Conservation (phyloP, 2,888 invertebrate species). For the Dasysyrphus albostriatus region DNA sequence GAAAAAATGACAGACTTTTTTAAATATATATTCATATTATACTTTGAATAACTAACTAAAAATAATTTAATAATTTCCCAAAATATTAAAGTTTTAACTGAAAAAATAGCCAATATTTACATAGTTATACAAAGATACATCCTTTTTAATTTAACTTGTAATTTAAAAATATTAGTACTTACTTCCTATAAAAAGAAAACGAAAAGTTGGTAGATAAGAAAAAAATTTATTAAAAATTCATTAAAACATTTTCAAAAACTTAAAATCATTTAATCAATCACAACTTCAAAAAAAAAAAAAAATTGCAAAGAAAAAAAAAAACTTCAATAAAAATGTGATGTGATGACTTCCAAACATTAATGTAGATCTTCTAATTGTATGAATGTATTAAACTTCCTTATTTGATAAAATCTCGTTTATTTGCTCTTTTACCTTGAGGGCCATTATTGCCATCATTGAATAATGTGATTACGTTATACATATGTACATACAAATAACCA, state of each 20-base stretch:
- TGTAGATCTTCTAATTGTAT: background rate
- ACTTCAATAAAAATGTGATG: slow-evolving; percentile 20
- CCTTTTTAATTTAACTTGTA: slow-evolving; percentile 10
- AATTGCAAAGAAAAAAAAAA: slow-evolving; percentile 19
- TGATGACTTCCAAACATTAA: background rate
- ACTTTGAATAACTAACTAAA: too few species aligned
- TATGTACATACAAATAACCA: slow-evolving; percentile 5
- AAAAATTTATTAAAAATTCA: slow-evolving; percentile 24
- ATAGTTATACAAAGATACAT: background rate
- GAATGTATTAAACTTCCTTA: slow-evolving; percentile 25
- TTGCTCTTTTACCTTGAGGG: slow-evolving; percentile 20
- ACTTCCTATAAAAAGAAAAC: background rate
- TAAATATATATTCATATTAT: too few species aligned
- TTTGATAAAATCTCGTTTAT: slow-evolving; percentile 22
- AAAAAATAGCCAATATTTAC: background rate
- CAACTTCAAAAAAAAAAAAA: slow-evolving; percentile 8
- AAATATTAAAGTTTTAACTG: background rate
- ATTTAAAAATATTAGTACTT: slow-evolving; percentile 22
- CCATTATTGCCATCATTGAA: slow-evolving; percentile 28
- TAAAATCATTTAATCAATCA: slow-evolving; percentile 28
- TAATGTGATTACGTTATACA: slow-evolving; percentile 22
- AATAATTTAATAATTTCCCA: too few species aligned
- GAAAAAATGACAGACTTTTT: too few species aligned
- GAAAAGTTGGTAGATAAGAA: slow-evolving; percentile 13
- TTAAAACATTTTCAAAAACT: slow-evolving; percentile 17